phyloP scores from a whole-genome alignment of 1,140 invertebrate genomes.

The Drosophila repletoides region DNA sequence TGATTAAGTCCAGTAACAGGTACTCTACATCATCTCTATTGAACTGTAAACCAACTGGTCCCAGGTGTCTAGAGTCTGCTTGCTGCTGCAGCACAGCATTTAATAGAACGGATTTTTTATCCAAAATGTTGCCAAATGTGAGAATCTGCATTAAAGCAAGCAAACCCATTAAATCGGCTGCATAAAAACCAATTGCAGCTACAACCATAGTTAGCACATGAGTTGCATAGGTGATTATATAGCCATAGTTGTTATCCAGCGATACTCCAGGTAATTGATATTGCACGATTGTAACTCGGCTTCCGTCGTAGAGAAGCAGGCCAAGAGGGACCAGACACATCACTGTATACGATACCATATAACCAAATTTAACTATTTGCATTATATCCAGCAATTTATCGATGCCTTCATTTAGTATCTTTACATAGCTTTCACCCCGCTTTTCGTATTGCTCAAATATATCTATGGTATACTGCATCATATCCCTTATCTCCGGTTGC shows the following conservation, averaged over 20 bases:
- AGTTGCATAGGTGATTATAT: constrained; percentile 44
- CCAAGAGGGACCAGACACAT: constrained; percentile 32
- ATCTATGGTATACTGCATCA: background rate
- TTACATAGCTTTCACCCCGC: background rate
- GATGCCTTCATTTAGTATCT: constrained; percentile 30
- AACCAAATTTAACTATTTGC: constrained; percentile 35
- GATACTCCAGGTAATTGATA: constrained; percentile 49
- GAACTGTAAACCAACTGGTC: constrained; percentile 1
- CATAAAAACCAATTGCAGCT: constrained; percentile 48
- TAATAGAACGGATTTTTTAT: constrained; percentile 28
- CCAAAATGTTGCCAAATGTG: constrained; percentile 42
- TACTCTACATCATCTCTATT: background rate
- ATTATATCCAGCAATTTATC: constrained; percentile 28
- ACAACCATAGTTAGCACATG: constrained; percentile 32
- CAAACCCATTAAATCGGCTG: constrained; percentile 44
- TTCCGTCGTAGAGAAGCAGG: constrained; percentile 36
- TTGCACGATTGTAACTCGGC: constrained; percentile 38
- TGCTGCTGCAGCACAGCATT: constrained; percentile 36
- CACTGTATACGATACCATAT: constrained; percentile 21
- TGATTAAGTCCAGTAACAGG: constrained; percentile 47
- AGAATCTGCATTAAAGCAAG: constrained; percentile 45
- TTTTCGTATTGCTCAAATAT: constrained; percentile 47
- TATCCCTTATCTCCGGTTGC: constrained; percentile 22
- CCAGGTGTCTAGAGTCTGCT: background rate
- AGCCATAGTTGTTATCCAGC: constrained; percentile 36